Evolutionary conservation across 2,888 invertebrate species (phyloP), one percentile per base, ranked within the genome.

Genomic region (Caenorhabditis auriculariae): DNA sequence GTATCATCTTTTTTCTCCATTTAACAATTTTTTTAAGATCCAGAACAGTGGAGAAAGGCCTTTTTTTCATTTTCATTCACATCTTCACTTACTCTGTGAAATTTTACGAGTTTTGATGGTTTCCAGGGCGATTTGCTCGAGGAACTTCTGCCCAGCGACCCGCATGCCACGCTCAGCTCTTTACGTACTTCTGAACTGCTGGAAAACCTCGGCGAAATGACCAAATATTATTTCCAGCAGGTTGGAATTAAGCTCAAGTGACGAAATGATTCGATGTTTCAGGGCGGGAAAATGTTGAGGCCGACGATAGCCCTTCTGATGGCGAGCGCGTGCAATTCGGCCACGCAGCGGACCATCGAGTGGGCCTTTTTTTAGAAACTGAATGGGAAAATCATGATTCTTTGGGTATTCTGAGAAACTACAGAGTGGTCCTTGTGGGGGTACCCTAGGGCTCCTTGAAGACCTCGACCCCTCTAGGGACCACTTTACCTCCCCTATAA

Each of bases 281-380:
- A 95, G 62, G 90, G 93, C 84, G 96, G 96, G 80, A 98, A 98
- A 86, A 91, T 93, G 73, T 87, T 96, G 74, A 88, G 96, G 82
- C 96, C 96, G 48, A 91, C 93, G 89, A 89, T 96, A 49, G 89
- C 91, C 52, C 88, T 93, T 82, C 88, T 96, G 54, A 91, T 95
- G 90, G 91, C 93, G 74, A 88, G 90, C 84, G 92, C 94, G 15
- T 82, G 83, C 61, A 80, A 80, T 62, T 60, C 58, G 17, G 52
- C 63, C 17, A 27, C 47, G 4, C 42, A 45, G 23, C 48, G 59
- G n/a, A 29, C 39, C 4, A 52, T 59, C 37, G 27, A 24, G 58
- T 62, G 27, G n/a, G 54, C 12, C 12, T 35, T 35, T 7, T 45
- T 51, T 45, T 45, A 4, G 24, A 27, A 39, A 26, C 6, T 27